Evolutionary conservation across 1,140 invertebrate species (phyloP), one percentile per base, ranked within the genome.

Genomic region (Drosophila grimshawi): DNA sequence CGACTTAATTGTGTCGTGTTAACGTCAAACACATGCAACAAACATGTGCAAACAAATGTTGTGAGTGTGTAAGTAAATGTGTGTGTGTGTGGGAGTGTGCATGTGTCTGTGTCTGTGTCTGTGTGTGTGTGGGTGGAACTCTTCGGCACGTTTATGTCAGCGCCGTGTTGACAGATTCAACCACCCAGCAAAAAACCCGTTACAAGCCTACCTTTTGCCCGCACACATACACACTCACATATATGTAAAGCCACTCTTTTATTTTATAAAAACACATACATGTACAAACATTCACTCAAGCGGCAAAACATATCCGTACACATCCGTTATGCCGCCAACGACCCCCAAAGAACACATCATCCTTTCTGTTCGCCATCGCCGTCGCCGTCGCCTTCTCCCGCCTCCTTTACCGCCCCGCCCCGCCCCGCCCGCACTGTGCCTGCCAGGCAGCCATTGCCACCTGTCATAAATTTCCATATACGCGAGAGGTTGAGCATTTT

Each of bases 1-100:
- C 83, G 83, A 86, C 83, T 86, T 86, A 86, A 86, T 86, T 86
- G 83, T 86, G 83, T 88, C 83, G 83, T 86, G 83, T 86, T 88
- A 86, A 86, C 83, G 83, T 86, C 83, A 86, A 88, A 86, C 83
- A 86, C 83, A 86, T 86, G 83, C 83, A 86, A 86, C 83, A 86
- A 86, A 86, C 83, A 88, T 86, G 76, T 76, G 80, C 83, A 88
- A 86, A 86, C 83, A 86, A 88, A 88, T 88, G 77, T 78, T 77
- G 70, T 72, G 48, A 49, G 61, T 41, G 11, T 45, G 6, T 49
- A 5, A 45, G n/a, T 66, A 35, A n/a, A 46, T 59, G 51, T 64
- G 43, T 32, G n/a, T 43, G 19, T 48, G 32, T 70, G 39, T 63
- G 61, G 48, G 51, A 29, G 29, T 60, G 6, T 45, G 33, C 46